phyloP scores from a whole-genome alignment of 1,140 invertebrate species.

The Macrocentrus cingulum region DNA sequence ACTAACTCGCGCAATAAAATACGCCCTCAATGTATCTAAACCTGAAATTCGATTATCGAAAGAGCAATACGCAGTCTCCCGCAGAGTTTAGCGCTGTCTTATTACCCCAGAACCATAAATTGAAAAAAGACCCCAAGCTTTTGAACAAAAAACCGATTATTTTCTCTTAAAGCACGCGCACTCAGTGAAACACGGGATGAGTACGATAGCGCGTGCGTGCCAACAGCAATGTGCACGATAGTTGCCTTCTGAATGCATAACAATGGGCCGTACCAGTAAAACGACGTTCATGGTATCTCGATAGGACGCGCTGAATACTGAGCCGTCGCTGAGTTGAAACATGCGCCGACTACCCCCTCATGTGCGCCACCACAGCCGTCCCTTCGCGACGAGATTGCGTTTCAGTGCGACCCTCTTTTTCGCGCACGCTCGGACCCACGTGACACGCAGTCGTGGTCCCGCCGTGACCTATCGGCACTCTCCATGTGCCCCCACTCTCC shows the following conservation, averaged over 20 bases:
- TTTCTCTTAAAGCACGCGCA: neutral
- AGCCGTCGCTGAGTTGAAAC: constrained; percentile 30
- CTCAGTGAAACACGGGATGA: constrained; percentile 9
- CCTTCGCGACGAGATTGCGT: constrained; percentile 10
- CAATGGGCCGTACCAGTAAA: constrained; percentile 46
- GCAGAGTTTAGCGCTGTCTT: too few species aligned
- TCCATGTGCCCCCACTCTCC: neutral
- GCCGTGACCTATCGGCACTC: too few species aligned
- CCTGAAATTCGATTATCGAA: too few species aligned
- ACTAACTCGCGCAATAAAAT: too few species aligned
- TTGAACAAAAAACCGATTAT: neutral
- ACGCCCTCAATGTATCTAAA: too few species aligned
- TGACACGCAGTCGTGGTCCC: too few species aligned
- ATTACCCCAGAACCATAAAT: too few species aligned
- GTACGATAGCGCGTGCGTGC: constrained; percentile 40
- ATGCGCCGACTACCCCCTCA: constrained; percentile 28
- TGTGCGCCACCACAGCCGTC: constrained; percentile 16
- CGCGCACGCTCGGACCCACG: too few species aligned
- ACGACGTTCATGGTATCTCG: constrained; percentile 47
- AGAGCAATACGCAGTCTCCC: too few species aligned
- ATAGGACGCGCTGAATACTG: constrained; percentile 48
- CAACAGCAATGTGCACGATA: constrained; percentile 44
- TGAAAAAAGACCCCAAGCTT: too few species aligned
- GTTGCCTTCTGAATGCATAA: constrained; percentile 47
- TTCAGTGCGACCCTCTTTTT: too few species aligned